These are phyloP conservation scores for Campoletis sonorensis DNA, from an alignment of 1,140 invertebrate species.

Conservation along the genomic window DNA sequence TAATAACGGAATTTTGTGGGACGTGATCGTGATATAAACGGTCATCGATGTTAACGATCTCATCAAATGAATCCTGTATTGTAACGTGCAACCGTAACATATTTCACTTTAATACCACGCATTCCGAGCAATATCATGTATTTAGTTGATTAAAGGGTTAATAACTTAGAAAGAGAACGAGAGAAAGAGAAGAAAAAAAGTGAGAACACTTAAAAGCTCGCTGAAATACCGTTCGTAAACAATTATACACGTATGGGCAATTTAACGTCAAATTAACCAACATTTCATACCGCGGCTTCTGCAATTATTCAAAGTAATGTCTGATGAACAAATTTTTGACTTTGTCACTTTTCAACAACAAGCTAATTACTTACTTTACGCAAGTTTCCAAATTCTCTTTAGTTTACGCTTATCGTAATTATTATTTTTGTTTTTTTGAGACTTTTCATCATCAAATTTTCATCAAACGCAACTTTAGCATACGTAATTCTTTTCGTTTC, in stretches of 20 bases:
- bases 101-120: conserved; percentile 1
- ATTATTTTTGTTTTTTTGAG: too few species aligned
- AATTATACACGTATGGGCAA: neutral
- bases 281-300: neutral
- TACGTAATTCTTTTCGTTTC: too few species aligned
- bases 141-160: conserved; percentile 8
- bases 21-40: too few species aligned
- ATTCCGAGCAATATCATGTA: conserved; percentile 4
- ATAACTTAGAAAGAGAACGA: conserved; percentile 11
- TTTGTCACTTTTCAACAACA: too few species aligned
- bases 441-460: too few species aligned
- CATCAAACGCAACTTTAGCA: too few species aligned
- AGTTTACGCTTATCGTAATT: too few species aligned
- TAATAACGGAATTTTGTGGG: too few species aligned
- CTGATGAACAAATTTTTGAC: too few species aligned
- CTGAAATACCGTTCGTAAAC: conserved; percentile 22
- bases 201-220: conserved; percentile 6
- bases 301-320: neutral
- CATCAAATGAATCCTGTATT: neutral
- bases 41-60: too few species aligned
- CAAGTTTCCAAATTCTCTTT: too few species aligned
- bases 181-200: conserved; percentile 1
- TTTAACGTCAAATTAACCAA: neutral
- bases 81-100: neutral
- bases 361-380: too few species aligned